phyloP scores from a whole-genome alignment of 1,140 invertebrate genomes.

The Mercenaria mercenaria region DNA sequence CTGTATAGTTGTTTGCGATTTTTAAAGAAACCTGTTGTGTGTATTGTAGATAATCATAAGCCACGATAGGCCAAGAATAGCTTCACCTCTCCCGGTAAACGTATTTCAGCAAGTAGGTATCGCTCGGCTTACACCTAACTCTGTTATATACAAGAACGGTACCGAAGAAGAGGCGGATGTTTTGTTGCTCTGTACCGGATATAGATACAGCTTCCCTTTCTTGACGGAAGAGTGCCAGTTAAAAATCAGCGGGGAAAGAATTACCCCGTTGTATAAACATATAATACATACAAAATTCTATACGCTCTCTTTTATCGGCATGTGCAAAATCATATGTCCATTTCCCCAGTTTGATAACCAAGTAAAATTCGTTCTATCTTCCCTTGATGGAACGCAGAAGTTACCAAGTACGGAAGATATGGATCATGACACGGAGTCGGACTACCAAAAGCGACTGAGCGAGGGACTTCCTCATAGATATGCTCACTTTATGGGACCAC shows the following conservation, averaged over 20 bases:
- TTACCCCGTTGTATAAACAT: constrained; percentile 95
- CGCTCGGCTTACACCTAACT: constrained; percentile 51
- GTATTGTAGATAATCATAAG: constrained; percentile 78
- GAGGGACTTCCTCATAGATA: constrained; percentile 89
- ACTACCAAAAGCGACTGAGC: constrained; percentile 87
- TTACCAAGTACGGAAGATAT: constrained; percentile 90
- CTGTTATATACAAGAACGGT: constrained; percentile 75
- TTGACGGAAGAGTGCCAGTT: constrained; percentile 90
- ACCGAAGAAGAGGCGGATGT: constrained; percentile 89
- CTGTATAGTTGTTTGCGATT: too few relatives aligned
- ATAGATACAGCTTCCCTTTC: constrained; percentile 93
- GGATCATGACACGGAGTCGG: constrained; percentile 89
- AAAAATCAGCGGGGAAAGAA: constrained; percentile 91
- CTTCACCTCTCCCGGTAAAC: constrained; percentile 75
- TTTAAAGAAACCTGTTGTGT: too few relatives aligned
- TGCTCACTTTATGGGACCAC: constrained; percentile 91
- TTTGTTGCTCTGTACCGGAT: constrained; percentile 94
- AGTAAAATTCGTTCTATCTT: constrained; percentile 91
- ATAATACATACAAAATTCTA: constrained; percentile 92
- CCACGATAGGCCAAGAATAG: constrained; percentile 74
- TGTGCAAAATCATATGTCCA: constrained; percentile 93
- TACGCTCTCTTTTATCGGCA: constrained; percentile 92
- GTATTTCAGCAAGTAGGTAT: constrained; percentile 79
- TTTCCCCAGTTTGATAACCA: constrained; percentile 95
- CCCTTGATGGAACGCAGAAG: constrained; percentile 88